Evolutionary conservation across 2,888 invertebrate genomes (phyloP).

Genomic region (Cryptocephalus primarius): DNA sequence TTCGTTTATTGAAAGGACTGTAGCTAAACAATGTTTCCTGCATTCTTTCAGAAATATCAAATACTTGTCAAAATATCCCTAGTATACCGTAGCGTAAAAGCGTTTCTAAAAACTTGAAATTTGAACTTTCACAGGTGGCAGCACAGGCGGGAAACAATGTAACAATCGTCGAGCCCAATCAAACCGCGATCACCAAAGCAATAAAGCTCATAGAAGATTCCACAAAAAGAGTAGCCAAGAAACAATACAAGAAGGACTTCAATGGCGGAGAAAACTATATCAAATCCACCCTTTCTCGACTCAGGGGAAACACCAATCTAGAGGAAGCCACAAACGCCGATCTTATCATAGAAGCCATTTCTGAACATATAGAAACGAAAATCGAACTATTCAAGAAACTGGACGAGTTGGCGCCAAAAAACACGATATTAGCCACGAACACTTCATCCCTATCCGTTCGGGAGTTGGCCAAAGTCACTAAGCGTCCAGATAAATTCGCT

Average conservation of each 20-base stretch:
- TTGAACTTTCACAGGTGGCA: constrained; percentile 50
- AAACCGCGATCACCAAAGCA: constrained; percentile 61
- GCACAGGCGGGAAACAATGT: constrained; percentile 78
- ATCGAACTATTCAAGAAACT: constrained; percentile 63
- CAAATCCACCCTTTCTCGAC: constrained; percentile 42
- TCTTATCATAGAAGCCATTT: constrained; percentile 76
- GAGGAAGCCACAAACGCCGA: constrained; percentile 56
- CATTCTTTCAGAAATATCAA: too few relatives aligned
- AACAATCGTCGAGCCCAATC: constrained; percentile 68
- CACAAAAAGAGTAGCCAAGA: constrained; percentile 68
- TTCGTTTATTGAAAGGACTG: too few relatives aligned
- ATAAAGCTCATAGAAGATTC: constrained; percentile 57
- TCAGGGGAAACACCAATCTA: constrained; percentile 49
- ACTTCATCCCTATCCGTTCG: constrained; percentile 78
- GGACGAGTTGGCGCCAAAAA: constrained; percentile 59
- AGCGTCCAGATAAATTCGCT: constrained; percentile 49
- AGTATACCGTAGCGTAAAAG: too few relatives aligned
- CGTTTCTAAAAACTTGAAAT: too few relatives aligned
- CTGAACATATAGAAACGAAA: constrained; percentile 62
- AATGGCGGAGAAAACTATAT: constrained; percentile 57
- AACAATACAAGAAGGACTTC: constrained; percentile 56
- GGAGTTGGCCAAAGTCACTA: constrained; percentile 65
- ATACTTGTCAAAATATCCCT: too few relatives aligned
- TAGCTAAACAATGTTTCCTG: too few relatives aligned
- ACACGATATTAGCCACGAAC: constrained; percentile 78